A percentile compares a stretch with the other conserved stretches of the same genome.
phyloP scores from a whole-genome alignment of 2,888 invertebrate genomes.

The Lymantria monacha region DNA sequence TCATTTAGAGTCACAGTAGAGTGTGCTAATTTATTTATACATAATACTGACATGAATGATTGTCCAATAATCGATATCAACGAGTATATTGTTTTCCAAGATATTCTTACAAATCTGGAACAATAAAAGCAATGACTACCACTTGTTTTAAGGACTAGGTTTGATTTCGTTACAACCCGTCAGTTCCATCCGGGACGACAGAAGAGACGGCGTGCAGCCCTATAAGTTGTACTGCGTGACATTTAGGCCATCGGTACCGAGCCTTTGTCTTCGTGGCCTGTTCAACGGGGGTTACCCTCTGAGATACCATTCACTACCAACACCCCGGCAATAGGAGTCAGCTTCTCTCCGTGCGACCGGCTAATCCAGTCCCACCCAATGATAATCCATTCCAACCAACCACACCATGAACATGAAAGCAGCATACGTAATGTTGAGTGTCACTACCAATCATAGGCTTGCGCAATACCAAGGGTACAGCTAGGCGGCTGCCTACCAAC shows the following conservation, averaged over 20 bases:
- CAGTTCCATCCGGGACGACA: too few species aligned
- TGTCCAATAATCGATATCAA: constrained; percentile 60
- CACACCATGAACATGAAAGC: too few species aligned
- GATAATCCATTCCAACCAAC: too few species aligned
- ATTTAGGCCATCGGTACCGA: neutral
- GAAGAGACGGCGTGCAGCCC: too few species aligned
- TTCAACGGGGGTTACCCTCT: neutral
- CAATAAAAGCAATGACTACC: neutral
- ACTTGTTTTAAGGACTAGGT: neutral
- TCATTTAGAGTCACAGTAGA: constrained; percentile 48
- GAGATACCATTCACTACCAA: too few species aligned
- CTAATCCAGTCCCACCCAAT: too few species aligned
- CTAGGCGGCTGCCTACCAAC: too few species aligned
- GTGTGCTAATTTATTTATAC: constrained; percentile 42
- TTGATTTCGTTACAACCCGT: too few species aligned
- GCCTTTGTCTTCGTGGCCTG: neutral
- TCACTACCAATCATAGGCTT: too few species aligned
- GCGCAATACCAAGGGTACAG: too few species aligned
- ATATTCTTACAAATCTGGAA: constrained; percentile 55
- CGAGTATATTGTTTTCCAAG: constrained; percentile 61
- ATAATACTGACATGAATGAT: constrained; percentile 56
- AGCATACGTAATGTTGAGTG: too few species aligned
- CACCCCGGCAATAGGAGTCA: neutral
- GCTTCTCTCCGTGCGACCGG: too few species aligned
- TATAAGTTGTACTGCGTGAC: neutral